Evolutionary conservation across 2,113 vertebrate species (phyloP).

Genomic region (Aspiorhynchus laticeps): DNA sequence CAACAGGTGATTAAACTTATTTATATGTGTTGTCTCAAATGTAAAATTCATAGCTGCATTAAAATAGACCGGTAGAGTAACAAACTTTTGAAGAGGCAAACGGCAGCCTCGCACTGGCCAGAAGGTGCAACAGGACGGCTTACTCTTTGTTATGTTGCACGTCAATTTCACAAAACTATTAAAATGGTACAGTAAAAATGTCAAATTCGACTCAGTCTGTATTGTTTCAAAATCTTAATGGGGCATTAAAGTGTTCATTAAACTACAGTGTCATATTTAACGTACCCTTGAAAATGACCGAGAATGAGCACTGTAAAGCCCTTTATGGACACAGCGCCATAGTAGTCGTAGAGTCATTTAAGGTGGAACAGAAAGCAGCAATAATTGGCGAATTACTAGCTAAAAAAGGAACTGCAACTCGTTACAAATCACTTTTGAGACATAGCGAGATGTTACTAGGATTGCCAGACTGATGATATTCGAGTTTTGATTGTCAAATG

Average conservation of each 20-base stretch:
- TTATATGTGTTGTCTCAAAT: not conserved
- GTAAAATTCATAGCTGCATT: not conserved
- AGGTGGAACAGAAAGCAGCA: not conserved
- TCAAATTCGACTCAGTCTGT: not conserved
- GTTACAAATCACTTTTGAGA: not conserved
- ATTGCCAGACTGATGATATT: not conserved
- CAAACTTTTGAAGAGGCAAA: not conserved
- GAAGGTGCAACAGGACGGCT: not conserved
- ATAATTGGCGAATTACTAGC: not conserved
- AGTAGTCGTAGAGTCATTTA: not conserved
- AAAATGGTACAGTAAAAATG: not conserved
- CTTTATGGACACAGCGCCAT: conserved; percentile 6
- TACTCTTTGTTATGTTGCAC: not conserved
- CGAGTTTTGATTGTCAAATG: not conserved
- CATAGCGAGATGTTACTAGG: not conserved
- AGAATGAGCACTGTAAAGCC: not conserved
- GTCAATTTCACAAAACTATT: not conserved
- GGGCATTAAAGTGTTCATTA: not conserved
- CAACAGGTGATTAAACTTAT: not conserved
- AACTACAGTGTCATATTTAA: not conserved
- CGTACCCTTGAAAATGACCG: conserved; percentile 8
- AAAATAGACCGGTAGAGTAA: not conserved
- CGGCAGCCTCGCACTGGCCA: not conserved
- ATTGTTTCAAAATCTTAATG: not conserved
- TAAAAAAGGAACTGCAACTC: not conserved